Evolutionary conservation across 2,113 vertebrate genomes (phyloP).

Genomic region (Scopus umbretta): DNA sequence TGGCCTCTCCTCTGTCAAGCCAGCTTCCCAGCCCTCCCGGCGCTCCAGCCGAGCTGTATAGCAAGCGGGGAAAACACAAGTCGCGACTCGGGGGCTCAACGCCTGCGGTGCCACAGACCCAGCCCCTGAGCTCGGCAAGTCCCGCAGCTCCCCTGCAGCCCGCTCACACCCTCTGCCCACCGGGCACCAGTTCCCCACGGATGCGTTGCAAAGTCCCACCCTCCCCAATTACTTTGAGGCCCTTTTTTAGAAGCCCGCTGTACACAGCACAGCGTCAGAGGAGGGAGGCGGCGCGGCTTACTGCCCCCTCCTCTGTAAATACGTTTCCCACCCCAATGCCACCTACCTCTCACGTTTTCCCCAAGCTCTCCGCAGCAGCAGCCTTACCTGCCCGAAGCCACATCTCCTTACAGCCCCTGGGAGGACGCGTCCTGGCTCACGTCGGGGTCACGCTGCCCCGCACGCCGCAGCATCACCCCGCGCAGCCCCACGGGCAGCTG

Average conservation of each 20-base stretch:
- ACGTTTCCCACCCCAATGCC: background rate
- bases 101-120: rapidly evolving
- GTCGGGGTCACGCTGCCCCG: rapidly evolving
- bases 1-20: too few relatives aligned
- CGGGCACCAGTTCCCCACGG: rapidly evolving
- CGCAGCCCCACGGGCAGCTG: background rate
- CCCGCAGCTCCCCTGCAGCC: background rate
- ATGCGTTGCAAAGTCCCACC: background rate
- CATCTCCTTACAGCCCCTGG: background rate
- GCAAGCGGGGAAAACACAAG: rapidly evolving
- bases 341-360: background rate
- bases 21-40: background rate
- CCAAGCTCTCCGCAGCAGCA: background rate
- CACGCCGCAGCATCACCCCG: background rate
- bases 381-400: background rate
- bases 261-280: rapidly evolving
- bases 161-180: background rate
- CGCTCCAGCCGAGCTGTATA: rapidly evolving
- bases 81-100: rapidly evolving
- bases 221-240: background rate
- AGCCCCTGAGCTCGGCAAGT: rapidly evolving
- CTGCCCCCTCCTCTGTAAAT: background rate
- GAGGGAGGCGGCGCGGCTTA: background rate
- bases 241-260: background rate
- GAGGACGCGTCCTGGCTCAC: background rate